Evolutionary conservation across 2,113 vertebrate species (phyloP).

Genomic region (Hiodon alosoides): DNA sequence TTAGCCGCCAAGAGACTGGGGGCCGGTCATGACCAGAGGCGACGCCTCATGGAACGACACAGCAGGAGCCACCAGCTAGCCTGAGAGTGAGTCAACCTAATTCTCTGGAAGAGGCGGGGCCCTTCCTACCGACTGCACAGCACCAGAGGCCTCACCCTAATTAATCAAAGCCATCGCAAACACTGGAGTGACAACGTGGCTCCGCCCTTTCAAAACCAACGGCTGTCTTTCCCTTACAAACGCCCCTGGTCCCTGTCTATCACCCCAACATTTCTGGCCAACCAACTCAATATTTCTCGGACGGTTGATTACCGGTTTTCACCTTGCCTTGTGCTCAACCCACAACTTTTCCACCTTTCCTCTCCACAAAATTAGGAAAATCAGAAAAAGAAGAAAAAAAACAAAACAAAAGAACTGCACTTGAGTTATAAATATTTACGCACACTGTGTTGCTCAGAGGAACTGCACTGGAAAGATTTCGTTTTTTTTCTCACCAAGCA

Average conservation of each 20-base stretch:
- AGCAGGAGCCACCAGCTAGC: too few relatives aligned
- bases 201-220: conserved; percentile 4
- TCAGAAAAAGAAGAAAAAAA: background rate
- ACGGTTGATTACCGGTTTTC: conserved; percentile 10
- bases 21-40: too few relatives aligned
- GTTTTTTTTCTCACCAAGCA: conserved; percentile 13
- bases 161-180: background rate
- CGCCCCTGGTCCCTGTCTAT: too few relatives aligned
- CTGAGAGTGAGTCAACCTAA: too few relatives aligned
- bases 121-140: too few relatives aligned
- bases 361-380: background rate
- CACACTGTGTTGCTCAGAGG: background rate
- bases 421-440: conserved; percentile 3
- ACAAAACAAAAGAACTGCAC: background rate
- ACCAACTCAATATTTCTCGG: too few relatives aligned
- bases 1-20: too few relatives aligned
- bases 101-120: too few relatives aligned
- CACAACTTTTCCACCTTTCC: background rate
- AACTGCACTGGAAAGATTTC: conserved; percentile 8
- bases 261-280: too few relatives aligned
- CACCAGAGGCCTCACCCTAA: too few relatives aligned
- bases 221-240: too few relatives aligned
- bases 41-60: too few relatives aligned
- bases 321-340: background rate
- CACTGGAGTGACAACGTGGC: background rate